Evolutionary conservation across 2,113 vertebrate species (phyloP), one percentile per base, ranked within the genome.

Genomic region (Equus quagga): DNA sequence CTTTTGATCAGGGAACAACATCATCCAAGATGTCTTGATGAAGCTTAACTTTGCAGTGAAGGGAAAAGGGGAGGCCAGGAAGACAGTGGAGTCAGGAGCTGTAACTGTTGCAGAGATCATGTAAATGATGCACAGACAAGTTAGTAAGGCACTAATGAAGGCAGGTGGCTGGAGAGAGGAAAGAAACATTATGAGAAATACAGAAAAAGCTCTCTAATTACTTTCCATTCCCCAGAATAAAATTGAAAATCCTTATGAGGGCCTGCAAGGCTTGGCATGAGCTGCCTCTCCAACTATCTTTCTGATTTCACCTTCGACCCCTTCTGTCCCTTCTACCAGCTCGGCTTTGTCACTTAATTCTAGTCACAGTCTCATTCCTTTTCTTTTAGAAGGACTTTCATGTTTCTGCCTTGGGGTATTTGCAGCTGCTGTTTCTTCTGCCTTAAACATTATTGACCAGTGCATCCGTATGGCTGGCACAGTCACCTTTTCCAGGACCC

Each of bases 271-370:
- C 21, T 62, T 51, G 28, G 28, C 1, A 12, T 49, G 6, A n/a
- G n/a, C 41, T 85, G 11, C 2, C n/a, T 41, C 28, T 62, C 10
- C 33, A 2, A 9, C 24, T 4, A 28, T 28, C 28, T 51, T 62
- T 75, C 28, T 60, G 51, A 54, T 10, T 13, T 36, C 17, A 58
- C 28, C 51, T 79, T 65, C 3, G 19, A 46, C 10, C 4, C 1
- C 12, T 60, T 41, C 33, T 28, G 33, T 4, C 0, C 17, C n/a
- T 73, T n/a, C 15, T 44, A n/a, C 46, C 8, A 1, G 0, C 10
- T 54, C 12, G 62, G 26, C 72, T 51, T 86, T 31, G 19, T 41
- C 14, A 46, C 9, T 62, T 56, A 79, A 79, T 33, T 89, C n/a
- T 41, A 58, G 36, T 11, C 28, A 58, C 7, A 46, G 8, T 12